Evolutionary conservation across 1,140 invertebrate species (phyloP).

Genomic region (Cydia strobilella): DNA sequence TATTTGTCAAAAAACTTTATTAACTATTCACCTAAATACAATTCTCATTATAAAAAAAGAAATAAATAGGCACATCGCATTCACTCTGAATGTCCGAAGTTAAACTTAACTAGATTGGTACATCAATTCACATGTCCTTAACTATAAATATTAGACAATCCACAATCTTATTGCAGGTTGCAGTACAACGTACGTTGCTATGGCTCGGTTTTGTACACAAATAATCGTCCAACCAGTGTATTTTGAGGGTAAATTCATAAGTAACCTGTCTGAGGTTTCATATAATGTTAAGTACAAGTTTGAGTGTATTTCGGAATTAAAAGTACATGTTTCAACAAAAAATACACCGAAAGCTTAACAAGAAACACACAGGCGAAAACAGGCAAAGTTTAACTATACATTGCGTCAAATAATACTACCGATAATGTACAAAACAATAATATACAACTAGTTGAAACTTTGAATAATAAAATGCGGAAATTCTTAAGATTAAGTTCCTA

Average conservation of each 20-base stretch:
- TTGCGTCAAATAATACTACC: slow-evolving; percentile 13
- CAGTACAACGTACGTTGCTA: slow-evolving; percentile 59
- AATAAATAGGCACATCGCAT: slow-evolving; percentile 77
- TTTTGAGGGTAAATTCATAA: neutral
- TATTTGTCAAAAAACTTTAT: slow-evolving; percentile 58
- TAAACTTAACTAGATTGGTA: slow-evolving; percentile 62
- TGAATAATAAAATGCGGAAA: slow-evolving; percentile 13
- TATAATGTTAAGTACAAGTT: slow-evolving; percentile 24
- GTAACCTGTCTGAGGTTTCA: neutral
- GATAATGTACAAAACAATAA: slow-evolving; percentile 13
- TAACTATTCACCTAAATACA: slow-evolving; percentile 61
- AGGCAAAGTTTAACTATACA: neutral
- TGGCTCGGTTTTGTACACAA: slow-evolving; percentile 73
- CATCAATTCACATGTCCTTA: slow-evolving; percentile 57
- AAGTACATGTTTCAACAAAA: neutral
- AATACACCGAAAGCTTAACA: slow-evolving; percentile 16
- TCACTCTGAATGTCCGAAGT: slow-evolving; percentile 62
- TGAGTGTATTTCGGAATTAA: slow-evolving; percentile 14
- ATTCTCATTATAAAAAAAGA: slow-evolving; percentile 66
- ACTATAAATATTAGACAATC: slow-evolving; percentile 53
- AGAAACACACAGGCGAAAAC: slow-evolving; percentile 1
- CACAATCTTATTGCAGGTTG: slow-evolving; percentile 68
- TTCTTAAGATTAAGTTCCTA: neutral
- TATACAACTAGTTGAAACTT: slow-evolving; percentile 4
- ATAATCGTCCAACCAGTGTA: slow-evolving; percentile 36